These are phyloP conservation scores for Maniola hyperantus DNA, from an alignment of 2,888 invertebrate genomes.

Conservation along the genomic window DNA sequence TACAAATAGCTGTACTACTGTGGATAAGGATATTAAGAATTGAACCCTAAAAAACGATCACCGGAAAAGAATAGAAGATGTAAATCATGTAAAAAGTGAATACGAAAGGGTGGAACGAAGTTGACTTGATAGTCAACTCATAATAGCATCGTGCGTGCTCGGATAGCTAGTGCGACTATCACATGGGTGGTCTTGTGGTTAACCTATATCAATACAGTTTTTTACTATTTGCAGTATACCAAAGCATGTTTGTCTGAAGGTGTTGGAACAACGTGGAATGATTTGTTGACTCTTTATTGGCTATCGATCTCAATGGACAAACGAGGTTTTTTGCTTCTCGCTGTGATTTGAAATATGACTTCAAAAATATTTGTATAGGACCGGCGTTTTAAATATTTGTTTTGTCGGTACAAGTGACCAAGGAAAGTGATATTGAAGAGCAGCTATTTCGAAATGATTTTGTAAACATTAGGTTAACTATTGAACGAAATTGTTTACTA, in stretches of 20 bases:
- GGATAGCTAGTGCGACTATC: constrained; percentile 56
- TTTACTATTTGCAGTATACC: constrained; percentile 74
- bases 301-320: constrained; percentile 60
- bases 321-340: constrained; percentile 31
- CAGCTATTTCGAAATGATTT: constrained; percentile 13
- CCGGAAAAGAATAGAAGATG: constrained; percentile 62
- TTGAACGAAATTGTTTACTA: background rate
- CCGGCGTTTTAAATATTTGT: constrained; percentile 45
- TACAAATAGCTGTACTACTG: background rate
- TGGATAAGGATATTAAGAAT: constrained; percentile 27
- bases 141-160: constrained; percentile 71
- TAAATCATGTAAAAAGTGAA: constrained; percentile 74
- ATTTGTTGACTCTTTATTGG: constrained; percentile 72
- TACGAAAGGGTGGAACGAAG: constrained; percentile 60
- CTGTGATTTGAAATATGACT: constrained; percentile 35
- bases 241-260: constrained; percentile 62
- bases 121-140: constrained; percentile 65
- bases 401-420: constrained; percentile 6
- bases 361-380: constrained; percentile 31
- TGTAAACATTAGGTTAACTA: background rate
- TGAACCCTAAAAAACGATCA: constrained; percentile 44
- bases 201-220: constrained; percentile 52
- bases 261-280: constrained; percentile 68
- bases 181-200: constrained; percentile 69
- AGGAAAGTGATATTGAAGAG: constrained; percentile 20